Evolutionary conservation across 2,113 vertebrate species (phyloP).

Genomic region (Isichthys henryi): DNA sequence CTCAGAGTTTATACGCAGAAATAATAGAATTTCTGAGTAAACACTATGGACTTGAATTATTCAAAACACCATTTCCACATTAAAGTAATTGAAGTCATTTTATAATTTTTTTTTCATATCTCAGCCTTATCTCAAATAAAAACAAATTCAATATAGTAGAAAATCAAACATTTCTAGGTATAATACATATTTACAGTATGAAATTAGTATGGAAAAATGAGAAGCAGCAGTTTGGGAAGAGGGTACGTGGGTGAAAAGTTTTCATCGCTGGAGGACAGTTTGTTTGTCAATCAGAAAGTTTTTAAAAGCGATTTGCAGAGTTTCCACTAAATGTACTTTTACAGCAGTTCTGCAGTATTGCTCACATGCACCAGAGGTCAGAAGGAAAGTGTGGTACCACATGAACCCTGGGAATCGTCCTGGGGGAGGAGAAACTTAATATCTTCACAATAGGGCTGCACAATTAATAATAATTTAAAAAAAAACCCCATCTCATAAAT

Average conservation of each 20-base stretch:
- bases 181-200: constrained; percentile 8
- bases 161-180: constrained; percentile 1
- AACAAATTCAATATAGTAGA: background rate
- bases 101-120: background rate
- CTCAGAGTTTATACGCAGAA: background rate
- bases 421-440: background rate
- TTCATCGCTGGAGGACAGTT: background rate
- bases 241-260: no score
- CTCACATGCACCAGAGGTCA: background rate
- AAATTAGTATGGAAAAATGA: background rate
- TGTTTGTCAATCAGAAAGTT: background rate
- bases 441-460: background rate
- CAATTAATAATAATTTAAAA: no score
- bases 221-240: background rate
- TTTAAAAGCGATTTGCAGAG: background rate
- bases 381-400: background rate
- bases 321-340: background rate
- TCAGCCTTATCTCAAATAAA: background rate
- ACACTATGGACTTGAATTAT: background rate
- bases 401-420: background rate
- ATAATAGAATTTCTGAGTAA: background rate
- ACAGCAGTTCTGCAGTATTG: background rate
- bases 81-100: background rate
- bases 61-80: background rate
- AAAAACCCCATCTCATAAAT: no score